Evolutionary conservation across 1,140 invertebrate species (phyloP).

Genomic region (Drosophila kepulauana): DNA sequence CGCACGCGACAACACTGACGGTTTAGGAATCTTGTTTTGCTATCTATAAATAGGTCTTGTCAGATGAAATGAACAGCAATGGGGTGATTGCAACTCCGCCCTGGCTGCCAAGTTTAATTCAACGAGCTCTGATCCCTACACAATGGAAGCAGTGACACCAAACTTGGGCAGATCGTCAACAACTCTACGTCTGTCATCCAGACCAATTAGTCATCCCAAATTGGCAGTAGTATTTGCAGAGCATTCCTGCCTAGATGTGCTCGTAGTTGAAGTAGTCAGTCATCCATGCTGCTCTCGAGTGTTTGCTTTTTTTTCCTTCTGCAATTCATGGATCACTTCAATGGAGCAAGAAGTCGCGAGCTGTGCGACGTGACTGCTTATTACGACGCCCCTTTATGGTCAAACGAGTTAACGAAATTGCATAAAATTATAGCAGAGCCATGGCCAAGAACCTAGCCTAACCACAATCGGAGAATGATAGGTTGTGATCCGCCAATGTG

Average conservation of each 20-base stretch:
- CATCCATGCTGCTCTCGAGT: background rate
- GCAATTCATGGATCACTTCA: slow-evolving; percentile 8
- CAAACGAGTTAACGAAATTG: slow-evolving; percentile 48
- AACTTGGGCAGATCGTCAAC: slow-evolving; percentile 14
- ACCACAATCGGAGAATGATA: slow-evolving; percentile 3
- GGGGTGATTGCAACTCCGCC: slow-evolving; percentile 21
- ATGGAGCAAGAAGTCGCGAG: slow-evolving; percentile 1
- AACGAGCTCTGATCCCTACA: slow-evolving; percentile 1
- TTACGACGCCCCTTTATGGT: slow-evolving; percentile 68
- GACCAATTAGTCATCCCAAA: slow-evolving; percentile 8
- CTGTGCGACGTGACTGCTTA: slow-evolving; percentile 30
- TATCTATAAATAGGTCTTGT: slow-evolving; percentile 70
- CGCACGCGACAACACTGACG: slow-evolving; percentile 25
- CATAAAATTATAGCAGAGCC: slow-evolving; percentile 56
- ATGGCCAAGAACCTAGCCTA: slow-evolving; percentile 2
- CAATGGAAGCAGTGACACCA: slow-evolving; percentile 15
- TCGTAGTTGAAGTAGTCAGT: slow-evolving; percentile 2
- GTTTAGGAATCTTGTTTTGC: slow-evolving; percentile 27
- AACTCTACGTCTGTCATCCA: background rate
- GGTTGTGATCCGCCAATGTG: background rate
- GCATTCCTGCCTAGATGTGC: background rate
- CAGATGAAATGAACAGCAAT: slow-evolving; percentile 42
- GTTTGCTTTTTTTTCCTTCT: background rate
- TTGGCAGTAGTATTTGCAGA: background rate
- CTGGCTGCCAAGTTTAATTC: slow-evolving; percentile 26